Evolutionary conservation across 1,140 invertebrate species (phyloP).

Genomic region (Solen grandis): DNA sequence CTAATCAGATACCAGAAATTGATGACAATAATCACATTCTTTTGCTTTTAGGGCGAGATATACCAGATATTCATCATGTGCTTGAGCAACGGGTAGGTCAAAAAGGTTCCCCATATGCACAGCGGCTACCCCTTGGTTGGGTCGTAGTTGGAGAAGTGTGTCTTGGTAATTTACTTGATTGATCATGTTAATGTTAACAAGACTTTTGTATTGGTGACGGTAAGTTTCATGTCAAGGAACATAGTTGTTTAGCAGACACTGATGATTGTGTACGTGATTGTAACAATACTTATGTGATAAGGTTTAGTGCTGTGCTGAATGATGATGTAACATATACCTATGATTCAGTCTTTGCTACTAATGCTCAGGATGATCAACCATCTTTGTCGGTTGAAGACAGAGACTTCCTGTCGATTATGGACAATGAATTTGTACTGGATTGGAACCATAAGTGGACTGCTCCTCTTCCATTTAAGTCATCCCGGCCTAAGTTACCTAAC

Average conservation of each 20-base stretch:
- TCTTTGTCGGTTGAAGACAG: constrained; percentile 54
- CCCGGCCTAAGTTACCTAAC: constrained; percentile 40
- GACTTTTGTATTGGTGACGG: constrained; percentile 38
- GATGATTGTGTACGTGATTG: neutral
- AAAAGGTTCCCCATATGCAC: constrained; percentile 37
- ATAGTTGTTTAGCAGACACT: neutral
- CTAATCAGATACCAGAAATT: constrained; percentile 29
- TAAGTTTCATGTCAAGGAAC: constrained; percentile 38
- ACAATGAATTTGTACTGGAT: constrained; percentile 35
- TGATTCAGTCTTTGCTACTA: constrained; percentile 37
- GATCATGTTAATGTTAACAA: constrained; percentile 35
- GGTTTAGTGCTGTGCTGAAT: no score
- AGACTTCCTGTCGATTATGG: constrained; percentile 50
- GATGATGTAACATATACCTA: neutral
- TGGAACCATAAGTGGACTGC: constrained; percentile 41
- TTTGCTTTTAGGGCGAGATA: constrained; percentile 52
- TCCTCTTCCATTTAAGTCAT: constrained; percentile 52
- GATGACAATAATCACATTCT: constrained; percentile 8
- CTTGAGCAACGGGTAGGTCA: constrained; percentile 49
- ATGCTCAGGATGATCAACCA: constrained; percentile 32
- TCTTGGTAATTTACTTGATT: constrained; percentile 30
- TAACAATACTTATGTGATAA: no score
- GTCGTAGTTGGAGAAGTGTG: constrained; percentile 48
- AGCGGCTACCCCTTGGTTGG: constrained; percentile 45
- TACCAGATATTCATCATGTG: constrained; percentile 55